Conservation (phyloP, 1,140 invertebrate species). For the Telenomus remus region DNA sequence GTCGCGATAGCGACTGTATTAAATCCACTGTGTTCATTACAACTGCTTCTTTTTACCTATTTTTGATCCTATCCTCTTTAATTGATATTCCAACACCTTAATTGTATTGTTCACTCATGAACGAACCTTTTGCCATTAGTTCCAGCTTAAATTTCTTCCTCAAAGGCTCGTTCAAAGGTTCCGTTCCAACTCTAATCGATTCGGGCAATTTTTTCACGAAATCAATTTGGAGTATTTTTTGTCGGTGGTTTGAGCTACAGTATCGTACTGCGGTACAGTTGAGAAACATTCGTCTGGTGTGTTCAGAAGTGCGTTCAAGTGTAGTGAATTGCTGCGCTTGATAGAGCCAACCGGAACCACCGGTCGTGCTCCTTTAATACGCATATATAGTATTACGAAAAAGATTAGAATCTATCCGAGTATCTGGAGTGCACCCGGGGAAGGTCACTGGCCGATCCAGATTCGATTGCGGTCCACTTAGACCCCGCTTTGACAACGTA, state of each 20-base stretch:
- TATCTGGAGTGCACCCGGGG: constrained; percentile 43
- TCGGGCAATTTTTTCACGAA: constrained; percentile 6
- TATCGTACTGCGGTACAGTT: constrained; percentile 15
- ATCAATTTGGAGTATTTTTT: constrained; percentile 18
- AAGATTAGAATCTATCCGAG: constrained; percentile 45
- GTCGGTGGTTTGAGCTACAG: no score
- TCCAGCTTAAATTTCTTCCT: no score
- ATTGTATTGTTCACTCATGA: no score
- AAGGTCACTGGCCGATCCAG: constrained; percentile 50
- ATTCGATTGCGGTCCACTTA: constrained; percentile 38
- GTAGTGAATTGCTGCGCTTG: constrained; percentile 39
- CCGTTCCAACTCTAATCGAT: no score
- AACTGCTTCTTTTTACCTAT: neutral
- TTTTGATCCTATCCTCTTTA: neutral
- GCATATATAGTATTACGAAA: constrained; percentile 38
- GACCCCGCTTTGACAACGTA: constrained; percentile 6
- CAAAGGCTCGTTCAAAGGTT: no score
- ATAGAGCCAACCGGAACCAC: constrained; percentile 36
- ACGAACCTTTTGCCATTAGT: no score
- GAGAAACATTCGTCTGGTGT: constrained; percentile 3
- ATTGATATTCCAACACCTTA: no score
- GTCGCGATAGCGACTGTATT: constrained; percentile 45
- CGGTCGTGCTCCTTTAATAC: constrained; percentile 43
- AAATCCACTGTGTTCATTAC: constrained; percentile 20
- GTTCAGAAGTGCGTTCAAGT: constrained; percentile 49